Percentiles rank a stretch among this genome's conserved stretches.
Conservation (phyloP, 1,140 invertebrate genomes). For the Drosophila neocordata region DNA sequence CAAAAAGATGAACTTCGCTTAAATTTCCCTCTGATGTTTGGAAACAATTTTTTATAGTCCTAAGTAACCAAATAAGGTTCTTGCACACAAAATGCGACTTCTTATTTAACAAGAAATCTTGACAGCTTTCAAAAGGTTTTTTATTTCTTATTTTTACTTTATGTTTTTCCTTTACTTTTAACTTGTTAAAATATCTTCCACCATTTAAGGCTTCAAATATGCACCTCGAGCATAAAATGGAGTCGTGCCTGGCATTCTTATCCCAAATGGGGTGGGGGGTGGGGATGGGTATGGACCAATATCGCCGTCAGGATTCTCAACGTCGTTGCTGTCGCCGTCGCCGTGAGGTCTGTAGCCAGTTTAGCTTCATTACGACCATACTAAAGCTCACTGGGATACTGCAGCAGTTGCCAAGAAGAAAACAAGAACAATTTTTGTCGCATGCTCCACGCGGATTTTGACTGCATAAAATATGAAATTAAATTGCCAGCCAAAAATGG, state of each 20-base stretch:
- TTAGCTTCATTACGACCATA: conserved; percentile 37
- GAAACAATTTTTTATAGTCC: neutral
- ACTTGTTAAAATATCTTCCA: conserved; percentile 9
- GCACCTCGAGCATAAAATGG: conserved; percentile 18
- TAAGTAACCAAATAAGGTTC: neutral
- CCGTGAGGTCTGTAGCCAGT: conserved; percentile 29
- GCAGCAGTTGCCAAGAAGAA: conserved; percentile 33
- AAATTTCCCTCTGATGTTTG: too few species aligned
- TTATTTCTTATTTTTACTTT: neutral
- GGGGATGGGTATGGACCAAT: neutral
- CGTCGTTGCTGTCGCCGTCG: conserved; percentile 2
- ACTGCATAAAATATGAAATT: conserved; percentile 63
- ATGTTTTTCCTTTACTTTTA: neutral
- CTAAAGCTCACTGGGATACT: conserved; percentile 28
- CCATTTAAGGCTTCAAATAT: conserved; percentile 19
- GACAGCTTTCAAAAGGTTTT: neutral
- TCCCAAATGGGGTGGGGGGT: neutral
- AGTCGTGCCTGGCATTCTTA: conserved; percentile 4
- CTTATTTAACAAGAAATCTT: neutral
- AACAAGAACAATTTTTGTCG: conserved; percentile 47
- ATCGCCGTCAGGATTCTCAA: conserved; percentile 4
- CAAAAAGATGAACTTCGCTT: too few species aligned
- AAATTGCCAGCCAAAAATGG: conserved; percentile 59
- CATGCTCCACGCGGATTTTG: conserved; percentile 47
- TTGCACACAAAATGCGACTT: neutral